phyloP scores from a whole-genome alignment of 2,797 vertebrate genomes.

The Chelonia mydas region DNA sequence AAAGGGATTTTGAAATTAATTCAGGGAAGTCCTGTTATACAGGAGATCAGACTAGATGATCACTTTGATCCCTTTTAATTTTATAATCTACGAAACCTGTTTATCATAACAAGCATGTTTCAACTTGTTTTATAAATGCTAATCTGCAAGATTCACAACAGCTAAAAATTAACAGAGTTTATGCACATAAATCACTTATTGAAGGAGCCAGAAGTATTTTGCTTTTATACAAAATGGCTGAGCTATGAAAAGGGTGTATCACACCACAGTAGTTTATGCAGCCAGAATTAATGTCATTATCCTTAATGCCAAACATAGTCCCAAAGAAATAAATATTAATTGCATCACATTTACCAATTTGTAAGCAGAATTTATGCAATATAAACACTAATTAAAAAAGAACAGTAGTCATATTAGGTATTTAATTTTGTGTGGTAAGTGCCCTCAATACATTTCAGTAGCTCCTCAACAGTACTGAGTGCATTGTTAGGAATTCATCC shows the following conservation, averaged over 20 bases:
- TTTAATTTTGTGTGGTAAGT: not conserved
- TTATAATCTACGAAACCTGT: slow-evolving; percentile 33
- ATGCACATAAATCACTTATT: not conserved
- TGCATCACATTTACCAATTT: not conserved
- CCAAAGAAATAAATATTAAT: not conserved
- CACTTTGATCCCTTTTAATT: not conserved
- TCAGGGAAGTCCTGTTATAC: not conserved
- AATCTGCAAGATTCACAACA: slow-evolving; percentile 36
- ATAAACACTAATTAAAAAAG: not conserved
- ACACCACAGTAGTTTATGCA: not conserved
- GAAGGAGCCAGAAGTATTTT: not conserved
- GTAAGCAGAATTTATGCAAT: accelerated
- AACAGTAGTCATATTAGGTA: not conserved
- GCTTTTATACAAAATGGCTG: slow-evolving; percentile 4
- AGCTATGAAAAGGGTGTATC: not conserved
- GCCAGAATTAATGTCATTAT: not conserved
- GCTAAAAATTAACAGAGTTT: slow-evolving; percentile 11
- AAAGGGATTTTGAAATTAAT: not conserved
- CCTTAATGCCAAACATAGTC: accelerated
- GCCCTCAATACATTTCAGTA: not conserved
- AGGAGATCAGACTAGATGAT: not conserved
- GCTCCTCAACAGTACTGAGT: too few species aligned
- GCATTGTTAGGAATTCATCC: too few species aligned
- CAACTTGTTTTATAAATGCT: slow-evolving; percentile 16
- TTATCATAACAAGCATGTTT: slow-evolving; percentile 53